Evolutionary conservation across 2,888 invertebrate genomes (phyloP).

Genomic region (Drosophila meridionalis): DNA sequence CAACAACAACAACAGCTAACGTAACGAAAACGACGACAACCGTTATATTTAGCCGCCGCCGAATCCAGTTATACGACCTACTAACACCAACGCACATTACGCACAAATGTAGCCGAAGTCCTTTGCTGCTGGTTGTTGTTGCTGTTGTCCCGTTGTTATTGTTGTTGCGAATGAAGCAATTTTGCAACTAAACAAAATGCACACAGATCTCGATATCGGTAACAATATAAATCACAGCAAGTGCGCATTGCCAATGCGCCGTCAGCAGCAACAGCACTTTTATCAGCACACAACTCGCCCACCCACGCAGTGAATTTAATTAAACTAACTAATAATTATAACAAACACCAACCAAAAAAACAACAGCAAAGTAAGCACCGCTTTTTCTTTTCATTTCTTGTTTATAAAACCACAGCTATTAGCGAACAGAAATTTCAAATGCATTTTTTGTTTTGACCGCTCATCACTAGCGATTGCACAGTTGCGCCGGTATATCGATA

Average conservation of each 20-base stretch:
- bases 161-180: slow-evolving; percentile 27
- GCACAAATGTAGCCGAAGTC: slow-evolving; percentile 58
- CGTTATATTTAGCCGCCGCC: slow-evolving; percentile 77
- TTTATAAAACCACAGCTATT: slow-evolving; percentile 29
- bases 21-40: slow-evolving; percentile 59
- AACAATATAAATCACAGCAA: slow-evolving; percentile 57
- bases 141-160: slow-evolving; percentile 45
- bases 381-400: slow-evolving; percentile 39
- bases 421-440: background rate
- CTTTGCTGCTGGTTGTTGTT: slow-evolving; percentile 39
- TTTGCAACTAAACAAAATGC: slow-evolving; percentile 65
- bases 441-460: slow-evolving; percentile 58
- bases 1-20: slow-evolving; percentile 44
- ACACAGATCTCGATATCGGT: slow-evolving; percentile 66
- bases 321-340: slow-evolving; percentile 26
- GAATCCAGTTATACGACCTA: slow-evolving; percentile 62
- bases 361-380: slow-evolving; percentile 77
- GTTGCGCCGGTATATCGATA: slow-evolving; percentile 55
- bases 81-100: slow-evolving; percentile 65
- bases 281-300: slow-evolving; percentile 76
- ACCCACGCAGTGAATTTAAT: slow-evolving; percentile 71
- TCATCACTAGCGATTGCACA: slow-evolving; percentile 53
- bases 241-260: slow-evolving; percentile 59
- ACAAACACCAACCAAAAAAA: slow-evolving; percentile 47
- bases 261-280: slow-evolving; percentile 69